Percentiles rank a stretch among this genome's conserved stretches.
Evolutionary conservation across 2,797 vertebrate species (phyloP).

Genomic region (Neostethus bicornis): DNA sequence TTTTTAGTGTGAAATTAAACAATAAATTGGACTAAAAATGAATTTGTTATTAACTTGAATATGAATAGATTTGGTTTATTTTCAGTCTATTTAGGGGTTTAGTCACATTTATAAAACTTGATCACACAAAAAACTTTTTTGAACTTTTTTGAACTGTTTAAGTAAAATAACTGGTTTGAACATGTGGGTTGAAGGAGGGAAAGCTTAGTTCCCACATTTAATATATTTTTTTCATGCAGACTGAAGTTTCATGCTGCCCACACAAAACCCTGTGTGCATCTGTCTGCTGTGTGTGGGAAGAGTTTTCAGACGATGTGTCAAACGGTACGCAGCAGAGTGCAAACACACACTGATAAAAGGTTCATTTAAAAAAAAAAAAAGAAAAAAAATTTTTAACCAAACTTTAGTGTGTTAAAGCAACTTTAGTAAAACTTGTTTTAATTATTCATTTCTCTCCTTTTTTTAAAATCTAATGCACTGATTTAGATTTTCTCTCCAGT

Average conservation of each 20-base stretch:
- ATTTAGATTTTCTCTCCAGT: too few relatives aligned
- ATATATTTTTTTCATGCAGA: slow-evolving; percentile 10
- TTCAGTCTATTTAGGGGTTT: not conserved
- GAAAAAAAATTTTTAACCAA: too few relatives aligned
- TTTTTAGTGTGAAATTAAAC: not conserved
- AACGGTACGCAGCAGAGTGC: slow-evolving; percentile 17
- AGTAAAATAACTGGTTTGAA: not conserved
- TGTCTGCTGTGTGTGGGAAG: slow-evolving; percentile 51
- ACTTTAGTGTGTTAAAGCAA: too few relatives aligned
- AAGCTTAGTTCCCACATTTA: slow-evolving; percentile 22
- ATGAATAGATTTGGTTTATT: not conserved
- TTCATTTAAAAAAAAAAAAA: not conserved
- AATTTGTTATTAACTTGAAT: not conserved
- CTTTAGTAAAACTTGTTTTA: too few relatives aligned
- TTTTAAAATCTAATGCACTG: too few relatives aligned
- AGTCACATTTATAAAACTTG: not conserved
- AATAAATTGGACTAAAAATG: not conserved
- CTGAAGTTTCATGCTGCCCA: slow-evolving; percentile 36
- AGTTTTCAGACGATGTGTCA: slow-evolving; percentile 47
- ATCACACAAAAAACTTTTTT: too few relatives aligned
- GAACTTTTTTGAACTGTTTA: not conserved
- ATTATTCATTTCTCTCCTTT: too few relatives aligned
- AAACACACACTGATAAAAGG: not conserved
- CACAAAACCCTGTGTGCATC: slow-evolving; percentile 40
- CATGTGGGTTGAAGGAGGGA: slow-evolving; percentile 2